Conservation (phyloP, 2,113 vertebrate genomes). For the Collichthys lucidus region DNA sequence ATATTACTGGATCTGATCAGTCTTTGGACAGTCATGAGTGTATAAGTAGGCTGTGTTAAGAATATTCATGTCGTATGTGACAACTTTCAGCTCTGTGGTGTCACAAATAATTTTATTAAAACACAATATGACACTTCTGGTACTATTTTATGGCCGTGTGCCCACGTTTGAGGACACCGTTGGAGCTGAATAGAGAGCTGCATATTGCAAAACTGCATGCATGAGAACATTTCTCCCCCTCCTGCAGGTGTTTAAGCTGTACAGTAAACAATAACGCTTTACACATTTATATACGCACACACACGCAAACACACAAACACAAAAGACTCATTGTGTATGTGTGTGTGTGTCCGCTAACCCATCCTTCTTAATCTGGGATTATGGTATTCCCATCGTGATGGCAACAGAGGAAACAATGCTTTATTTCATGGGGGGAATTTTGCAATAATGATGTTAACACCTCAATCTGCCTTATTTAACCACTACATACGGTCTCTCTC, state of each 20-base stretch:
- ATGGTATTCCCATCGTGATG: constrained; percentile 77
- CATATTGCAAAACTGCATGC: constrained; percentile 38
- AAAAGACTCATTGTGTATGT: constrained; percentile 64
- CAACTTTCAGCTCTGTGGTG: constrained; percentile 1
- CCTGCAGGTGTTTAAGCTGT: constrained; percentile 75
- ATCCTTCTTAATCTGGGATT: constrained; percentile 83
- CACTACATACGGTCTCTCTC: constrained; percentile 30
- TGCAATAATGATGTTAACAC: constrained; percentile 79
- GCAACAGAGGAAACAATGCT: constrained; percentile 77
- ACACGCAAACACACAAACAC: constrained; percentile 32
- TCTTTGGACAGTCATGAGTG: not conserved
- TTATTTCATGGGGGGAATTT: constrained; percentile 78
- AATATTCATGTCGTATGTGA: not conserved
- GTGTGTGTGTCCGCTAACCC: constrained; percentile 77
- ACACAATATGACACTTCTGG: constrained; percentile 23
- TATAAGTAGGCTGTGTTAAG: not conserved
- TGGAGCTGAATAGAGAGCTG: constrained; percentile 42
- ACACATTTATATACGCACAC: constrained; percentile 39
- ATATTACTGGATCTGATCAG: not conserved
- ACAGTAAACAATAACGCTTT: constrained; percentile 75
- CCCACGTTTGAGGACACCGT: constrained; percentile 38
- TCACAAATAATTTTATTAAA: constrained; percentile 36
- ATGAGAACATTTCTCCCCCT: constrained; percentile 66
- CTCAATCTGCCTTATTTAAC: constrained; percentile 76
- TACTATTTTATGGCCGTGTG: constrained; percentile 28